Base-by-base conservation (phyloP, 2,888 invertebrate genomes). In the Lycophotia porphyrea region DNA sequence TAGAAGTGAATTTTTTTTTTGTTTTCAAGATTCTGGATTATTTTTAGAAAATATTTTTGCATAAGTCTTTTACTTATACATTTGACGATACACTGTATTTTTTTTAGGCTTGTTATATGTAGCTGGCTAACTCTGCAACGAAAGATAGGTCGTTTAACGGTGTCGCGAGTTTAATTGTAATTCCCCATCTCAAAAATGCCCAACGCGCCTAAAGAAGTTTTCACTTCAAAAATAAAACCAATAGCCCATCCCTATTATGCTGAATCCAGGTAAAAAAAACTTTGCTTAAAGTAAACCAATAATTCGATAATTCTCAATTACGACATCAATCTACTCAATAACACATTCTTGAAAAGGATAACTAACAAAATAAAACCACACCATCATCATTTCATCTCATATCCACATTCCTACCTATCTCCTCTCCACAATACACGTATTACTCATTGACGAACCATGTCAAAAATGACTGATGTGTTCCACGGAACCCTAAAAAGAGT, bases 401-500 rank as follows among this genome's bases (percentile, higher is more conserved):
- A 11, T 36, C 15, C 42, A 27, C 58, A 79, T 84, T 79, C 71
- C 55, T 34, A 24, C 49, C 42, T 69, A 18, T 58, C 75, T 27
- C 61, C 36, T 31, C 7, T 42, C 39, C 24, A 39, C 9, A 64
- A 39, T 63, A 34, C 44, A 68, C 27, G 58, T 69, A 83, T 87
- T 72, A 84, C 72, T 78, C 86, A 84, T 78, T 69, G 47, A 61
- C 34, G 49, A 78, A 74, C 13, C 74, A 69, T 64, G 80, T 68
- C 75, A 78, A 49, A 71, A 78, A 78, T 78, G 76, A 86, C 42
- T 71, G 77, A 82, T 66, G 74, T 47, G 67, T 65, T 60, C 5
- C 34, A 78, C 18, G 72, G 85, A 82, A 80, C 82, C 76, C 84
- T 84, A 78, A 87, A 85, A 84, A 71, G 58, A 82, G 81, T 81